Evolutionary conservation across 1,140 invertebrate species (phyloP).

Genomic region (Galleria mellonella): DNA sequence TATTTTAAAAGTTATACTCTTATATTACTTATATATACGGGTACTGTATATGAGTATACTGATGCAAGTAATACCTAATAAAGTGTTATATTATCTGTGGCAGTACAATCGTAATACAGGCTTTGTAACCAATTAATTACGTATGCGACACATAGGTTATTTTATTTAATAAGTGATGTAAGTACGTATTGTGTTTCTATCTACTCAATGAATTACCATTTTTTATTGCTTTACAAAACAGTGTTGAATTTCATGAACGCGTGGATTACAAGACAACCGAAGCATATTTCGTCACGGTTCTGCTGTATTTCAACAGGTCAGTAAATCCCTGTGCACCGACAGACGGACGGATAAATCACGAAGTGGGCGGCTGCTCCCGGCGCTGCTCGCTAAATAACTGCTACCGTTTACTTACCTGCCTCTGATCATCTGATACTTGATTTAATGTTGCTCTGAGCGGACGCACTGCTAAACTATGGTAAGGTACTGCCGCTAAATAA

Average conservation of each 20-base stretch:
- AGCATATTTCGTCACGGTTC: slow-evolving; percentile 56
- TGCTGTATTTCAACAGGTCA: slow-evolving; percentile 48
- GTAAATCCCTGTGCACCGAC: slow-evolving; percentile 36
- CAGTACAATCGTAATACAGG: no score
- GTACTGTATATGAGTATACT: no score
- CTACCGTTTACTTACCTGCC: slow-evolving; percentile 69
- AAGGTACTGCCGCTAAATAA: background rate
- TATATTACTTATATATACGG: no score
- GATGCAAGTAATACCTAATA: no score
- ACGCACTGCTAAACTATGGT: slow-evolving; percentile 7
- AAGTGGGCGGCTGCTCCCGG: slow-evolving; percentile 49
- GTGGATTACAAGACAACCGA: slow-evolving; percentile 41
- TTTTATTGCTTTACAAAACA: no score
- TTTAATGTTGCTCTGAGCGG: slow-evolving; percentile 48
- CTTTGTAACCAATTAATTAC: no score
- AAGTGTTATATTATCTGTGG: no score
- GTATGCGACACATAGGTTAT: no score
- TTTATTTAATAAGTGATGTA: no score
- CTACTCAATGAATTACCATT: no score
- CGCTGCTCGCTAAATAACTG: slow-evolving; percentile 48
- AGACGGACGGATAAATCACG: slow-evolving; percentile 57
- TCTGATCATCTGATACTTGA: slow-evolving; percentile 67
- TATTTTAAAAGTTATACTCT: no score
- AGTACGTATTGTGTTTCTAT: no score
- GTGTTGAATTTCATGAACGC: background rate